A percentile compares a stretch with the other conserved stretches of the same genome.
Evolutionary conservation across 2,888 invertebrate species (phyloP).

Genomic region (Aspidiotus destructor): DNA sequence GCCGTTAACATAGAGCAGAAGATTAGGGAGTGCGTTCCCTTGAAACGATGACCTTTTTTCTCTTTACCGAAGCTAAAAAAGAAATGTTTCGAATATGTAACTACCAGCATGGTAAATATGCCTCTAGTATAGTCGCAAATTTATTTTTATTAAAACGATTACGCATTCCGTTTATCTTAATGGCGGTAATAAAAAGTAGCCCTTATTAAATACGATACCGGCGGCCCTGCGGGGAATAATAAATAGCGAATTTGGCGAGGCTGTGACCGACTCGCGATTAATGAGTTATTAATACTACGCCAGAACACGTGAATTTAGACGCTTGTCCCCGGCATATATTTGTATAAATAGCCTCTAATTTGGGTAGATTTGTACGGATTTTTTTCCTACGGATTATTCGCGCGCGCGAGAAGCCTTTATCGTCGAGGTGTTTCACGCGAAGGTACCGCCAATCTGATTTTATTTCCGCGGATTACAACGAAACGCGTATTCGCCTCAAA

Average conservation of each 20-base stretch:
- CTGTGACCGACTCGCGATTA: neutral
- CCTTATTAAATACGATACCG: slow-evolving; percentile 3
- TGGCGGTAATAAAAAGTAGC: slow-evolving; percentile 1
- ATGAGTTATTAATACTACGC: neutral
- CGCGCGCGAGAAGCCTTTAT: too few relatives aligned
- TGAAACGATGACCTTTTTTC: slow-evolving; percentile 4
- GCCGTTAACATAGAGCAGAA: neutral
- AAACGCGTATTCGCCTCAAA: too few relatives aligned
- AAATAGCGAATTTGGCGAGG: slow-evolving; percentile 2
- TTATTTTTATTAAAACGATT: slow-evolving; percentile 4
- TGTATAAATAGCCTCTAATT: too few relatives aligned
- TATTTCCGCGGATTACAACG: too few relatives aligned
- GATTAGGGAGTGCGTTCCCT: slow-evolving; percentile 2
- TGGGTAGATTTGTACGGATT: too few relatives aligned
- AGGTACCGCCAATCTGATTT: too few relatives aligned
- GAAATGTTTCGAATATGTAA: neutral
- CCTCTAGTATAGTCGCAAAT: neutral
- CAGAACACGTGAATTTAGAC: neutral
- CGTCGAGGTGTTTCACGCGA: too few relatives aligned
- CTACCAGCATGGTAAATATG: slow-evolving; percentile 4
- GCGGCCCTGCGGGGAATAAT: slow-evolving; percentile 4
- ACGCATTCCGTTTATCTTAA: slow-evolving; percentile 2
- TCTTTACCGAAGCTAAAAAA: neutral
- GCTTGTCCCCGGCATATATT: neutral
- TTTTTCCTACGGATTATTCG: too few relatives aligned